A percentile compares a stretch with the other conserved stretches of the same genome.
phyloP scores from a whole-genome alignment of 2,797 vertebrate species.

The Xiphophorus birchmanni region DNA sequence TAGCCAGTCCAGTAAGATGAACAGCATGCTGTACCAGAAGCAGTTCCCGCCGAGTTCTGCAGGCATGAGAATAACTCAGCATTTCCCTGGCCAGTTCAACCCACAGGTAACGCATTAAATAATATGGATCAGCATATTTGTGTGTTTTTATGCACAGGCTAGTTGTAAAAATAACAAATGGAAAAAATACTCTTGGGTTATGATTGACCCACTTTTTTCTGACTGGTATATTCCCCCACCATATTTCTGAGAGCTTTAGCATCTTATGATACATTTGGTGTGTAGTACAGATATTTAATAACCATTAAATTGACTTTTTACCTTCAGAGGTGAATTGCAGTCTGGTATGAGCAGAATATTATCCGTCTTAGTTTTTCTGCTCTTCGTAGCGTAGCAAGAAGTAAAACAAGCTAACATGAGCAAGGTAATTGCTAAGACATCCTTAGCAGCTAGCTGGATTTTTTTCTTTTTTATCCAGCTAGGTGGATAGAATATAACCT shows the following conservation, averaged over 20 bases:
- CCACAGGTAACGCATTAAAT: slow-evolving; percentile 83
- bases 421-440: background rate
- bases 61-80: slow-evolving; percentile 91
- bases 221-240: background rate
- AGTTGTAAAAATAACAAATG: background rate
- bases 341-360: background rate
- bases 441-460: no score
- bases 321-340: background rate
- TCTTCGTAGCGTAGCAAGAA: background rate
- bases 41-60: slow-evolving; percentile 91
- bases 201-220: background rate
- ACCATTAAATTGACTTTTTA: background rate
- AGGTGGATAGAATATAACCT: no score
- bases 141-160: background rate
- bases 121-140: background rate
- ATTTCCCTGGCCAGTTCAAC: slow-evolving; percentile 94
- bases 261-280: background rate
- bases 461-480: no score
- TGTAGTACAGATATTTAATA: background rate
- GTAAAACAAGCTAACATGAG: background rate
- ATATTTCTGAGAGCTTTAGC: background rate
- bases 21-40: slow-evolving; percentile 98
- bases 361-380: background rate
- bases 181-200: background rate
- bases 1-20: slow-evolving; percentile 97